Base-by-base conservation (phyloP, 2,797 vertebrate species). In the Aphelocoma californica region DNA sequence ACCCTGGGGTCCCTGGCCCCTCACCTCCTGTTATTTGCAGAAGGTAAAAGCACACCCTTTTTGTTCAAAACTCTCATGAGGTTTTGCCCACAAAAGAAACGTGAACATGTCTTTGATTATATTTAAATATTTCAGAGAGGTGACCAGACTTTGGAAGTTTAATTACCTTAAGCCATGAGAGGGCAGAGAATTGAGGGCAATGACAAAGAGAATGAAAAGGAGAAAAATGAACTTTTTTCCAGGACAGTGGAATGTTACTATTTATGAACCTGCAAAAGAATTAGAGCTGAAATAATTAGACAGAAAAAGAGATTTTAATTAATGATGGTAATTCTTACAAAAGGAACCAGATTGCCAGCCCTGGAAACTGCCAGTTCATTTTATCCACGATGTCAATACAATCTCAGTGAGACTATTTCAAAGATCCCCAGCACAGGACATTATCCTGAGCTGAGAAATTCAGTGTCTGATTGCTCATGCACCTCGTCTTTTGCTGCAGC, bases 211-310 rank as follows among this genome's bases (percentile, higher is more conserved):
- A 85, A 93, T 14, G 48, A 64, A 81, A 88, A 73, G 29, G 24
- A 81, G 61, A 81, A 74, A 93, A 94, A 91, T 42, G 40, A 90
- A 79, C 54, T 60, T 91, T 90, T 73, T 75, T 78, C 60, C 83
- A 92, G 48, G 79, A 89, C 90, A 95, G 72, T 0, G 7, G 17
- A 54, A 87, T 74, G 89, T 96, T 95, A 74, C 95, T 97, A 97
- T 96, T 97, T 97, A 90, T 95, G 94, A 93, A 95, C 62, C 74
- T 94, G 91, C 56, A 87, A 58, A 48, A 95, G 94, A 96, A 96
- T 94, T 85, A 95, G 95, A 96, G 94, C 95, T 96, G 92, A 96
- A 96, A 94, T 93, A 96, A 96, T 95, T 73, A 81, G 92, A 92
- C 44, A 94, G 75, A 95, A 89, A 96, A 95, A 45, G 71, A 95